These are phyloP conservation scores for Ypsolopha scabrella DNA, from an alignment of 2,888 invertebrate genomes.

Conservation along the genomic window DNA sequence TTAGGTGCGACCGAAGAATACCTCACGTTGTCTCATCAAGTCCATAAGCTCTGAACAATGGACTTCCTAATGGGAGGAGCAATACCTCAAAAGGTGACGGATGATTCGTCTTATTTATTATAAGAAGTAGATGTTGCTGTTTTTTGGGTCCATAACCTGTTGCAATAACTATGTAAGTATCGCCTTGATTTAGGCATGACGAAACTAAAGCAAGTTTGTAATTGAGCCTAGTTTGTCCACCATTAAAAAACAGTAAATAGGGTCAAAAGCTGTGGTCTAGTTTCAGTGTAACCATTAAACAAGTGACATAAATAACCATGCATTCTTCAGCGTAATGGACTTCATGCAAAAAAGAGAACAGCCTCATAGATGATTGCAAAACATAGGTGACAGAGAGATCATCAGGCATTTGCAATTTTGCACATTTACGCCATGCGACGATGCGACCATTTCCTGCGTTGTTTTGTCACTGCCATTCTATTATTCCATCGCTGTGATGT, in stretches of 20 bases:
- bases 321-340: conserved; percentile 46
- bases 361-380: conserved; percentile 16
- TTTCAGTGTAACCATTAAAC: too few species aligned
- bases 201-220: conserved; percentile 5
- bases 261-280: too few species aligned
- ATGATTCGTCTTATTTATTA: too few species aligned
- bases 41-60: too few species aligned
- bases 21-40: too few species aligned
- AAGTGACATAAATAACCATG: conserved; percentile 6
- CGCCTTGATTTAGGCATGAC: background rate
- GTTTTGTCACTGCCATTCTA: background rate
- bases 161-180: background rate
- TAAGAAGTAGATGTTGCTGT: too few species aligned
- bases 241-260: conserved; percentile 3
- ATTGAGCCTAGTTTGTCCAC: conserved; percentile 38
- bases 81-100: too few species aligned
- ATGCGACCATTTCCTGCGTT: background rate
- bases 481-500: background rate
- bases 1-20: background rate
- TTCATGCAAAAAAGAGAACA: conserved; percentile 38
- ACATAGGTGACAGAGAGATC: conserved; percentile 1
- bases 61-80: too few species aligned
- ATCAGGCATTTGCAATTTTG: background rate
- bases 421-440: background rate
- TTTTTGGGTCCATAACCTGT: too few species aligned